Conservation (phyloP, 2,888 invertebrate species). For the Calephelis perditalis region DNA sequence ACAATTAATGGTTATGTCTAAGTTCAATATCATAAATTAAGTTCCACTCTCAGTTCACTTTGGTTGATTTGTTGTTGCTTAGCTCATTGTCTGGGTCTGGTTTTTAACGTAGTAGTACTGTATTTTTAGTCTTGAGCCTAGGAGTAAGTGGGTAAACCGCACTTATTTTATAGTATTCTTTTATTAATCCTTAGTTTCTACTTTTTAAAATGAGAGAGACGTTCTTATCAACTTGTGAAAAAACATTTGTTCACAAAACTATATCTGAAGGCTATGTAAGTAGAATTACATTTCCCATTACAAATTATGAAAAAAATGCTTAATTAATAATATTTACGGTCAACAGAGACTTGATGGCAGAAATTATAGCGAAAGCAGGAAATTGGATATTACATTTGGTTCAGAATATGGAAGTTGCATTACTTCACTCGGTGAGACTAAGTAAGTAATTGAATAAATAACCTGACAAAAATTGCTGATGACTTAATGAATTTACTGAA, state of each 20-base stretch:
- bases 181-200: too few relatives aligned
- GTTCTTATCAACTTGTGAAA: constrained; percentile 83
- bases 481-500: too few relatives aligned
- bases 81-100: too few relatives aligned
- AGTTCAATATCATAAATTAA: too few relatives aligned
- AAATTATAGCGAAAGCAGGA: constrained; percentile 84
- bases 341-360: constrained; percentile 89
- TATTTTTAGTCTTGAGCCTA: too few relatives aligned
- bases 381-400: constrained; percentile 85
- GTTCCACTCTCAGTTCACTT: too few relatives aligned
- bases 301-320: background rate
- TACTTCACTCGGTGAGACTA: constrained; percentile 88
- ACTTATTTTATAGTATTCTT: too few relatives aligned
- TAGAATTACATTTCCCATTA: constrained; percentile 16
- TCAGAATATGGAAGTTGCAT: constrained; percentile 90
- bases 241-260: constrained; percentile 81
- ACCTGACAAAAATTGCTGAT: too few relatives aligned
- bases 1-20: too few relatives aligned
- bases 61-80: too few relatives aligned
- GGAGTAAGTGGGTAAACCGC: too few relatives aligned
- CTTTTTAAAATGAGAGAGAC: constrained; percentile 78
- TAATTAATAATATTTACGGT: constrained; percentile 16
- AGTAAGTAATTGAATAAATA: constrained; percentile 57
- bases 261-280: constrained; percentile 82
- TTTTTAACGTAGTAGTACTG: too few relatives aligned